These are phyloP conservation scores for Trissoscelio sp. DNA, from an alignment of 2,888 invertebrate species.

Conservation along the genomic window DNA sequence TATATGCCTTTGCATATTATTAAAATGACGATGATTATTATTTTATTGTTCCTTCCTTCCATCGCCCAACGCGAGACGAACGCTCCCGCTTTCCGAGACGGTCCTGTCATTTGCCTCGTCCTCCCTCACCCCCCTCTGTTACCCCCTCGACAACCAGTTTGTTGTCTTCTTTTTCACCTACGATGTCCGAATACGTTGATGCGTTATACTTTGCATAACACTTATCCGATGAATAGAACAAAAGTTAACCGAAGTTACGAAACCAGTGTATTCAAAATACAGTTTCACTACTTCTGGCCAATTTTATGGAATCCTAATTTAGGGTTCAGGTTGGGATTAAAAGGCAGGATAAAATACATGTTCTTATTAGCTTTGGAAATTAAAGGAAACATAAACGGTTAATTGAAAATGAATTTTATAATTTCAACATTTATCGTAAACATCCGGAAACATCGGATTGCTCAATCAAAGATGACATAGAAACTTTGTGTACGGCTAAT, in stretches of 20 bases:
- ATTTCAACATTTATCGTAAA: too few relatives aligned
- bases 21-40: conserved; percentile 84
- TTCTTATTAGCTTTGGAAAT: too few relatives aligned
- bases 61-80: conserved; percentile 50
- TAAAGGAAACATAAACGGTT: too few relatives aligned
- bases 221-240: conserved; percentile 13
- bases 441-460: conserved; percentile 1
- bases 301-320: too few relatives aligned
- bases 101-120: conserved; percentile 54
- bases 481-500: conserved; percentile 13
- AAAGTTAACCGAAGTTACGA: conserved; percentile 10
- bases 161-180: conserved; percentile 69
- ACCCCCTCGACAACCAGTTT: conserved; percentile 48
- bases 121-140: conserved; percentile 20
- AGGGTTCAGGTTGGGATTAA: too few relatives aligned
- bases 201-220: conserved; percentile 43
- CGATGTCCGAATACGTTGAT: conserved; percentile 42
- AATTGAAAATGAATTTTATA: too few relatives aligned
- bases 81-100: conserved; percentile 58
- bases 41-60: conserved; percentile 78
- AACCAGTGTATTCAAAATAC: conserved; percentile 10
- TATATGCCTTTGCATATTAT: conserved; percentile 82
- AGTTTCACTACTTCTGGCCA: too few relatives aligned
- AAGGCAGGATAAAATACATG: too few relatives aligned
- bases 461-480: conserved; percentile 33